Base-by-base conservation (phyloP, 2,888 invertebrate genomes). In the Odontomyia ornata region DNA sequence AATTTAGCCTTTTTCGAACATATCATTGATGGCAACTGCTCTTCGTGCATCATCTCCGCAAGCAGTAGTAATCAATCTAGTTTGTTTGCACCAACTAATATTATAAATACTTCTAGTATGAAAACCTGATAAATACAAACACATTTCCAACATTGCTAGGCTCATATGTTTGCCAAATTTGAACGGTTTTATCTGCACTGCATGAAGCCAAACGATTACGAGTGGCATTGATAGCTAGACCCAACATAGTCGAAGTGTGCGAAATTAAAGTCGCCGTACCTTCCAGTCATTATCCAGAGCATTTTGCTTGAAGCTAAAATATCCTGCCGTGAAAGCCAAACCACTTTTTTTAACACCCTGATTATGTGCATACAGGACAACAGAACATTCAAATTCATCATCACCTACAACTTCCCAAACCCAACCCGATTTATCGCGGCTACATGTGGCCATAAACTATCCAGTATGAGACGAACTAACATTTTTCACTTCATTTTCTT, bases 401-500 rank as follows among this genome's bases (percentile, higher is more conserved):
- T 97, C 96, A 52, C 93, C 93, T 73, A 95, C 95, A 4, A 95
- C 92, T 88, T 98, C 98, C 99, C 99, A 99, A 76, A 99, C 92
- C 98, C 98, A 99, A 0, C 99, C 99, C 43, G 97, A 96, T 86
- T 99, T 99, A 85, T 99, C 99, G 67, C 99, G 89, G 81, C 98
- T 96, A 85, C 98, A 99, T 1, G 98, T 98, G 4, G 99, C 97
- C 78, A 99, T 86, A 69, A 95, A 90, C 43, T 93, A 91, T 4
- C 98, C 99, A 21, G 94, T 94, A 27, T 90, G 89, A 4, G 98
- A 95, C 97, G 98, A 99, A 56, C 94, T 90, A 1, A 95, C 96
- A 87, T 96, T 94, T 88, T 99, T 99, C 0, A 99, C 97, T 89
- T 99, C 99, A 88, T 97, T 99, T 84, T 99, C 99, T 88, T 99